Percentiles rank a stretch among this genome's conserved stretches.
These are phyloP conservation scores for Zeugodacus cucurbitae DNA, from an alignment of 1,140 invertebrate genomes.

Conservation along the genomic window DNA sequence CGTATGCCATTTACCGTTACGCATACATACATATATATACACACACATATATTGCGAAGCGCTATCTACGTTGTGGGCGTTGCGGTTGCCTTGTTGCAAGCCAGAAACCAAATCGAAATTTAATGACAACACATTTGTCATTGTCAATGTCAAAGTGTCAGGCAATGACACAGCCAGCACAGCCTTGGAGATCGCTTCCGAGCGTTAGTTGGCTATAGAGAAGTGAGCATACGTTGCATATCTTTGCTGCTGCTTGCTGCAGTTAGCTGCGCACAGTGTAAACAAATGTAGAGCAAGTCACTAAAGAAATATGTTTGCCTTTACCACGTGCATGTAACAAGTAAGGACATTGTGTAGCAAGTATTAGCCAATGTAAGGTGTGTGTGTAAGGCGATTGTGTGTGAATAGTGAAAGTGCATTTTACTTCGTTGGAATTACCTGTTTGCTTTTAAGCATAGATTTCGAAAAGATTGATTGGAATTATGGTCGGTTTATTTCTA, in stretches of 20 bases:
- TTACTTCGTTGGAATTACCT: neutral
- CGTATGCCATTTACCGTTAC: neutral
- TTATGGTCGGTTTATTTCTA: too few relatives aligned
- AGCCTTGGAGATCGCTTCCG: neutral
- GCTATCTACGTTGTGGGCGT: neutral
- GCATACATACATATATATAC: neutral
- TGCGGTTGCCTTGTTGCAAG: slow-evolving; percentile 37
- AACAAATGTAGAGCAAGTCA: neutral
- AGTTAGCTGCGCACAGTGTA: neutral
- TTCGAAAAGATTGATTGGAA: neutral
- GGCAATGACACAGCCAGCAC: neutral
- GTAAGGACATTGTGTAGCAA: neutral
- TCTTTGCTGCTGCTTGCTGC: neutral
- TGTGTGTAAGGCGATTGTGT: neutral
- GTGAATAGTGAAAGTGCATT: neutral
- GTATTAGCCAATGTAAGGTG: neutral
- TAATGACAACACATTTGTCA: slow-evolving; percentile 46
- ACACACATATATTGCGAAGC: neutral
- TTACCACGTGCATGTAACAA: neutral
- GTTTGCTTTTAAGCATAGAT: too few relatives aligned
- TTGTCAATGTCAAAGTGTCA: slow-evolving; percentile 45
- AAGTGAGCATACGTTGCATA: neutral
- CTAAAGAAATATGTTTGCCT: too few relatives aligned
- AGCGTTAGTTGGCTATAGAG: neutral
- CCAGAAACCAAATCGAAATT: slow-evolving; percentile 43